Evolutionary conservation across 2,888 invertebrate genomes (phyloP).

Genomic region (Gymnoscelis rufifasciata): DNA sequence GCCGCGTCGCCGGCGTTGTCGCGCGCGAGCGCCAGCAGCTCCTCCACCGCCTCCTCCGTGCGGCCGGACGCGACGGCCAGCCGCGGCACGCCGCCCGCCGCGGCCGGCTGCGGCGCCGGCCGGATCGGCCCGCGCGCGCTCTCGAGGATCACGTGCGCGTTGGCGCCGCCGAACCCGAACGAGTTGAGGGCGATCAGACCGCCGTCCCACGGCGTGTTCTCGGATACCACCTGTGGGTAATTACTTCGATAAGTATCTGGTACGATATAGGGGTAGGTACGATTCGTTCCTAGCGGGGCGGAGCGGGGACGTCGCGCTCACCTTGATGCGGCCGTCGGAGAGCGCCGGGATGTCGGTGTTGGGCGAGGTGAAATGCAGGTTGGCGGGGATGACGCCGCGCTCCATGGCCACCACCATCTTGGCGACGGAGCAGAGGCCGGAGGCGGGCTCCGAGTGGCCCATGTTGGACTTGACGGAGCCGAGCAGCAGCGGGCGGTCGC

Average conservation of each 20-base stretch:
- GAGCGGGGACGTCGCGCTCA: background rate
- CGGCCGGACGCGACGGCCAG: slow-evolving; percentile 88
- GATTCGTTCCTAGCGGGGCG: too few species aligned
- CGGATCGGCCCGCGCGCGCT: slow-evolving; percentile 81
- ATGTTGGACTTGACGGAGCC: slow-evolving; percentile 99
- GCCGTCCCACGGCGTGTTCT: slow-evolving; percentile 90
- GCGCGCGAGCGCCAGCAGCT: slow-evolving; percentile 81
- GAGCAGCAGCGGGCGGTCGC: slow-evolving; percentile 88
- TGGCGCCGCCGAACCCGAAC: slow-evolving; percentile 98
- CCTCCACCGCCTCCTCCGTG: slow-evolving; percentile 87
- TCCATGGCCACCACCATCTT: slow-evolving; percentile 96
- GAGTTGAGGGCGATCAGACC: slow-evolving; percentile 97
- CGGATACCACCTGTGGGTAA: slow-evolving; percentile 86
- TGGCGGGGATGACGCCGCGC: slow-evolving; percentile 90
- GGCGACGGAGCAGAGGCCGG: slow-evolving; percentile 93
- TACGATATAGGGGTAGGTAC: too few species aligned
- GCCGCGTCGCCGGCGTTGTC: slow-evolving; percentile 83
- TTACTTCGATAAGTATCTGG: too few species aligned
- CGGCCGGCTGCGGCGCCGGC: slow-evolving; percentile 67
- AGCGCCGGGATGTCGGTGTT: slow-evolving; percentile 96
- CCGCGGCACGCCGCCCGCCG: slow-evolving; percentile 54
- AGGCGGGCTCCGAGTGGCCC: slow-evolving; percentile 98
- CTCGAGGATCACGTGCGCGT: slow-evolving; percentile 93
- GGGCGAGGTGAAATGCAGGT: slow-evolving; percentile 92
- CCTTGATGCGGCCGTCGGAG: slow-evolving; percentile 77